phyloP scores from a whole-genome alignment of 2,888 invertebrate species.

The Microchrysa polita region DNA sequence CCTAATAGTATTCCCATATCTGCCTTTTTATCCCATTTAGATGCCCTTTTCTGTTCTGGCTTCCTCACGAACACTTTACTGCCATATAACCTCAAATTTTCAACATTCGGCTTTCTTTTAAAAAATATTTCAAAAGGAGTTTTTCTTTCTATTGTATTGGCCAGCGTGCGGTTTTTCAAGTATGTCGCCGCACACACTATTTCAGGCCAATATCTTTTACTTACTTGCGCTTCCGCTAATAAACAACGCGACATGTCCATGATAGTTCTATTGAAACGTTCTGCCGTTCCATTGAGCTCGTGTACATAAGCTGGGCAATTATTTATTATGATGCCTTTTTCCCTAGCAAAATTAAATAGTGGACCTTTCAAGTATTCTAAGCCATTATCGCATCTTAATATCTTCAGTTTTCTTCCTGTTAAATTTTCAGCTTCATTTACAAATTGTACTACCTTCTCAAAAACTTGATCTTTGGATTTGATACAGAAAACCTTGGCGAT shows the following conservation, averaged over 20 bases:
- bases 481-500: conserved; percentile 49
- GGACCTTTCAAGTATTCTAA: conserved; percentile 47
- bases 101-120: conserved; percentile 31
- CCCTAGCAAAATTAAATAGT: conserved; percentile 50
- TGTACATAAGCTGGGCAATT: conserved; percentile 53
- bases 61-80: conserved; percentile 43
- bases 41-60: conserved; percentile 28
- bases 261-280: conserved; percentile 51
- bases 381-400: conserved; percentile 51
- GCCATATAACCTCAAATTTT: conserved; percentile 41
- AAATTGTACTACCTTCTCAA: conserved; percentile 50
- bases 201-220: conserved; percentile 48
- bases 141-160: conserved; percentile 44
- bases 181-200: conserved; percentile 44
- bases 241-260: conserved; percentile 52
- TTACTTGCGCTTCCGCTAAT: conserved; percentile 51
- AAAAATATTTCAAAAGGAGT: conserved; percentile 40
- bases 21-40: conserved; percentile 44
- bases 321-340: conserved; percentile 51
- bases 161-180: conserved; percentile 47
- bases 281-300: conserved; percentile 53
- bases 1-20: conserved; percentile 43
- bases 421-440: conserved; percentile 51
- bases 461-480: conserved; percentile 49
- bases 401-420: conserved; percentile 48